Evolutionary conservation across 1,140 invertebrate species (phyloP).

Genomic region (Macrostomum lignano): DNA sequence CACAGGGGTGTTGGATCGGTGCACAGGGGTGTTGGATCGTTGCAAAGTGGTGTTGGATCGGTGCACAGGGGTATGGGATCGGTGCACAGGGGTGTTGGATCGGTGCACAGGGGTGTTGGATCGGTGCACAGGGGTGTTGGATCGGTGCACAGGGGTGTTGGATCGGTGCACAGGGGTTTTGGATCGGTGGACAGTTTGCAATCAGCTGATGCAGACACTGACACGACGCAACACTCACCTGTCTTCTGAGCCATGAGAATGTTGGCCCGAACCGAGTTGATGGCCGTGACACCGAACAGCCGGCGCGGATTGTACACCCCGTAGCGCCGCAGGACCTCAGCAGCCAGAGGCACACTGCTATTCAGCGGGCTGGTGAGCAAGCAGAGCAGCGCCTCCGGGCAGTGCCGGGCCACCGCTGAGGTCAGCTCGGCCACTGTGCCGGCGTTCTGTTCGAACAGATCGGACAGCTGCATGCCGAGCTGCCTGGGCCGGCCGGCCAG

Average conservation of each 20-base stretch:
- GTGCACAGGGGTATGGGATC: too few relatives aligned
- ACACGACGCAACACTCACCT: constrained; percentile 14
- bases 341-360: constrained; percentile 81
- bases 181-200: too few relatives aligned
- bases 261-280: constrained; percentile 75
- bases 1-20: too few relatives aligned
- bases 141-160: too few relatives aligned
- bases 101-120: too few relatives aligned
- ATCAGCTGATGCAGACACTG: too few relatives aligned
- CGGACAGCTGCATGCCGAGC: constrained; percentile 48
- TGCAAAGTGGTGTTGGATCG: too few relatives aligned
- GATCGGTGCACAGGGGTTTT: too few relatives aligned
- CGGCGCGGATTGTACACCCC: constrained; percentile 60
- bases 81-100: too few relatives aligned
- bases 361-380: constrained; percentile 94
- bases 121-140: too few relatives aligned
- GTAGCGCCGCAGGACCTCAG: constrained; percentile 65
- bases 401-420: constrained; percentile 43
- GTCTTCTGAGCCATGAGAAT: constrained; percentile 53
- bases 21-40: too few relatives aligned
- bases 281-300: constrained; percentile 75
- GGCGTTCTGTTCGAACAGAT: constrained; percentile 91
- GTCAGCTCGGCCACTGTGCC: constrained; percentile 72
- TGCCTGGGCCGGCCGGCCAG: constrained; percentile 90
- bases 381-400: constrained; percentile 65